These are phyloP conservation scores for Elephas maximus DNA, from an alignment of 2,113 vertebrate genomes.

Conservation along the genomic window DNA sequence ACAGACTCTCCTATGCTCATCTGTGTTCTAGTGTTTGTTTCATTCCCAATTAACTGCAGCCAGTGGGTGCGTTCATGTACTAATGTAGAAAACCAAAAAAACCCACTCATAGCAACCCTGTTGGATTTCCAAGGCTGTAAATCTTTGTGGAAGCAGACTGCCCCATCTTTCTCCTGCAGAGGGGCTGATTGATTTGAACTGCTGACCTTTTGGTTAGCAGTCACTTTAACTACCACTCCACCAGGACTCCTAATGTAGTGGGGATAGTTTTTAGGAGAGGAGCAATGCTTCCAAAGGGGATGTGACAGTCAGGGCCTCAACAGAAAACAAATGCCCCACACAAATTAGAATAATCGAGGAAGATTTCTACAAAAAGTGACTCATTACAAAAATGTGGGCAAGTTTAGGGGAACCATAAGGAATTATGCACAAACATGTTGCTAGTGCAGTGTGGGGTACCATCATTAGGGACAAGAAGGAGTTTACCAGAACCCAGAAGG, in stretches of 20 bases:
- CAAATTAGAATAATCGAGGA: neutral
- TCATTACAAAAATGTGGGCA: constrained; percentile 1
- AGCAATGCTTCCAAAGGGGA: neutral
- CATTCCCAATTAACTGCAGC: neutral
- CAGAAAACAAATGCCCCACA: neutral
- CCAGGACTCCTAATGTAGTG: neutral
- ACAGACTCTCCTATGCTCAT: neutral
- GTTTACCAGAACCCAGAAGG: neutral
- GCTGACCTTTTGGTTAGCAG: no score
- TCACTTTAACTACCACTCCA: no score
- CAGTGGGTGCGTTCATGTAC: neutral
- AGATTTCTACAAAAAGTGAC: neutral
- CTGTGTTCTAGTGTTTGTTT: neutral
- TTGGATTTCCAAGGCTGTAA: no score
- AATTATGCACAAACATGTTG: neutral
- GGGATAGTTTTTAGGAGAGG: neutral
- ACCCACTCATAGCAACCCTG: no score
- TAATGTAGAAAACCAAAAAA: neutral
- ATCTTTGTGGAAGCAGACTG: no score
- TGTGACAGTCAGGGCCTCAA: neutral
- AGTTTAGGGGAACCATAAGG: neutral
- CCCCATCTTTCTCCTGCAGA: no score
- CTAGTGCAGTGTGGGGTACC: neutral
- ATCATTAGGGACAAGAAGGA: neutral
- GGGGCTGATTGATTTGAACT: no score